A percentile compares a stretch with the other conserved stretches of the same genome.
Conservation (phyloP, 2,888 invertebrate species). For the Phrixothrix hirtus region DNA sequence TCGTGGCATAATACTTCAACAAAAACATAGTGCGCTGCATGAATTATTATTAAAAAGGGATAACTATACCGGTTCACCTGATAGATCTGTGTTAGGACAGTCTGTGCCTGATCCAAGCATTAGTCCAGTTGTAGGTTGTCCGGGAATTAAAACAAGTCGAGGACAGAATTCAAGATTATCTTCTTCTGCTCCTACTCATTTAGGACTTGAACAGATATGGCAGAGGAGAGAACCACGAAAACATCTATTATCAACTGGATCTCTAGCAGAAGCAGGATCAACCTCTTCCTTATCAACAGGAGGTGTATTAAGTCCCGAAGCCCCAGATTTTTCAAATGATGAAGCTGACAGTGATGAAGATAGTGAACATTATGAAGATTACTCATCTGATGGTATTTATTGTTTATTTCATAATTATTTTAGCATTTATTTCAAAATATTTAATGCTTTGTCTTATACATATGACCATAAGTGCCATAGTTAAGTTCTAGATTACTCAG, state of each 20-base stretch:
- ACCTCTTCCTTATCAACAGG: slow-evolving; percentile 82
- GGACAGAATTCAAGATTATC: slow-evolving; percentile 69
- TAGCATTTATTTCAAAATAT: neutral
- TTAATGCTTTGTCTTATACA: neutral
- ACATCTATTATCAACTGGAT: slow-evolving; percentile 83
- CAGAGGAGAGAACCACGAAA: slow-evolving; percentile 84
- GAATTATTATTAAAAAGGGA: slow-evolving; percentile 72
- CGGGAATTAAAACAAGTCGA: slow-evolving; percentile 22
- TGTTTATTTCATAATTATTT: neutral
- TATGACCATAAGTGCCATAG: neutral
- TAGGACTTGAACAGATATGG: slow-evolving; percentile 83
- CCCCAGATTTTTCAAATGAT: slow-evolving; percentile 79
- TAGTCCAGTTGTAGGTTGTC: slow-evolving; percentile 42
- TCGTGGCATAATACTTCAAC: slow-evolving; percentile 42
- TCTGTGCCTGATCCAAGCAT: slow-evolving; percentile 65
- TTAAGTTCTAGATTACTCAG: no score
- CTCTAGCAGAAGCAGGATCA: slow-evolving; percentile 81
- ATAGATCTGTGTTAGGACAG: slow-evolving; percentile 64
- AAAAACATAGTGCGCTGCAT: slow-evolving; percentile 61
- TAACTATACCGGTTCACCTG: slow-evolving; percentile 58
- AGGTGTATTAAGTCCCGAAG: slow-evolving; percentile 81
- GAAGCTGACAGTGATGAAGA: slow-evolving; percentile 84
- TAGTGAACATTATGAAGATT: slow-evolving; percentile 84
- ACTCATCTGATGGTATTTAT: slow-evolving; percentile 72
- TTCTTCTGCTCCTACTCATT: slow-evolving; percentile 85